These are phyloP conservation scores for Zeugodacus cucurbitae DNA, from an alignment of 1,140 invertebrate species.

Conservation along the genomic window DNA sequence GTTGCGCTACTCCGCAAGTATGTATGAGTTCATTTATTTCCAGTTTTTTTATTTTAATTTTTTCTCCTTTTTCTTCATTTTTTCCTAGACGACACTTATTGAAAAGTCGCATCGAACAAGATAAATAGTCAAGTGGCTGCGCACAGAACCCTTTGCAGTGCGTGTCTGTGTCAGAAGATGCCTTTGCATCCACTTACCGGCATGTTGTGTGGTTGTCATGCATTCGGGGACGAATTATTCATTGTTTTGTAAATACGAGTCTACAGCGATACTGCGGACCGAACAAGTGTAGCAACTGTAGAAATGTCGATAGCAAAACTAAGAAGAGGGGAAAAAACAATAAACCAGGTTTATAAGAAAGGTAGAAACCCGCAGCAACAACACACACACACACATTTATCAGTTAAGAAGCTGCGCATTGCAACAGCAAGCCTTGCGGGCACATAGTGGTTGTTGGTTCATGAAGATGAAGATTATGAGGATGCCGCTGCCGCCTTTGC, in stretches of 20 bases:
- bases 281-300: background rate
- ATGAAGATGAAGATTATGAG: constrained; percentile 7
- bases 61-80: too few relatives aligned
- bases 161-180: background rate
- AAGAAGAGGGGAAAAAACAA: background rate
- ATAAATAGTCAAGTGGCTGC: constrained; percentile 24
- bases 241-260: constrained; percentile 2
- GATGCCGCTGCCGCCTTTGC: background rate
- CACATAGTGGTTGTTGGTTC: background rate
- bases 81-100: constrained; percentile 18
- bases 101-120: constrained; percentile 28
- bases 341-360: background rate
- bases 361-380: background rate
- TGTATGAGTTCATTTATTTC: too few relatives aligned
- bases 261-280: background rate
- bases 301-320: background rate
- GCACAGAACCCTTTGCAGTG: background rate
- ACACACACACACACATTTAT: background rate
- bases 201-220: background rate
- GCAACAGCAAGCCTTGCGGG: constrained; percentile 12
- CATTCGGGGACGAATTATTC: constrained; percentile 22
- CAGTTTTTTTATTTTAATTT: too few relatives aligned
- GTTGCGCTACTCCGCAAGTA: background rate
- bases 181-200: background rate
- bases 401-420: background rate